Evolutionary conservation across 2,888 invertebrate species (phyloP).

Genomic region (Ormyrus labotus): DNA sequence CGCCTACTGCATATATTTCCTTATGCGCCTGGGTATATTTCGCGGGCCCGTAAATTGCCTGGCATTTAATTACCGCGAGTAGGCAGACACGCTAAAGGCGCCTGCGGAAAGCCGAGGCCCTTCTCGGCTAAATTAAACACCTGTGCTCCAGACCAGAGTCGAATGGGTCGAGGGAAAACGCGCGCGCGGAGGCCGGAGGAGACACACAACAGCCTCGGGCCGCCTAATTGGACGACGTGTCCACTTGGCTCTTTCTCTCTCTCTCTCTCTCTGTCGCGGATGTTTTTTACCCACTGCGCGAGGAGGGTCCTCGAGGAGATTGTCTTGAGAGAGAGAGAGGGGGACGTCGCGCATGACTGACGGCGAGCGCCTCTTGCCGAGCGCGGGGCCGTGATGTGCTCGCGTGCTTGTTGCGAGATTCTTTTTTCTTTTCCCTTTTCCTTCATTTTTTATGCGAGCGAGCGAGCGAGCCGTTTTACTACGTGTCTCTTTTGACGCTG

Average conservation of each 20-base stretch:
- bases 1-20: no score
- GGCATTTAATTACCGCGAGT: constrained; percentile 75
- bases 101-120: constrained; percentile 23
- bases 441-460: neutral
- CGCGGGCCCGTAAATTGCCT: constrained; percentile 68
- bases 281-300: neutral
- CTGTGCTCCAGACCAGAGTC: constrained; percentile 62
- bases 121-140: constrained; percentile 69
- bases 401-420: neutral
- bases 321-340: neutral
- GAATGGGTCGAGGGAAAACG: constrained; percentile 58
- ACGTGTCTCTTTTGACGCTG: neutral
- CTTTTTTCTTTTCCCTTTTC: neutral
- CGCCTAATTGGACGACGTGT: constrained; percentile 30
- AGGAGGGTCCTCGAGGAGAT: neutral
- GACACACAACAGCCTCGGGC: neutral
- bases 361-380: constrained; percentile 35
- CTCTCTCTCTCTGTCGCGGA: constrained; percentile 3
- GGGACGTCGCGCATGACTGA: constrained; percentile 33
- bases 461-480: neutral
- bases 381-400: neutral
- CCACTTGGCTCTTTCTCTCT: neutral
- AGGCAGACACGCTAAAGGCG: constrained; percentile 69
- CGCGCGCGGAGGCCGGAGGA: no score
- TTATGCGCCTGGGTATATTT: no score